These are phyloP conservation scores for Lycia hirtaria DNA, from an alignment of 2,888 invertebrate genomes.

Conservation along the genomic window DNA sequence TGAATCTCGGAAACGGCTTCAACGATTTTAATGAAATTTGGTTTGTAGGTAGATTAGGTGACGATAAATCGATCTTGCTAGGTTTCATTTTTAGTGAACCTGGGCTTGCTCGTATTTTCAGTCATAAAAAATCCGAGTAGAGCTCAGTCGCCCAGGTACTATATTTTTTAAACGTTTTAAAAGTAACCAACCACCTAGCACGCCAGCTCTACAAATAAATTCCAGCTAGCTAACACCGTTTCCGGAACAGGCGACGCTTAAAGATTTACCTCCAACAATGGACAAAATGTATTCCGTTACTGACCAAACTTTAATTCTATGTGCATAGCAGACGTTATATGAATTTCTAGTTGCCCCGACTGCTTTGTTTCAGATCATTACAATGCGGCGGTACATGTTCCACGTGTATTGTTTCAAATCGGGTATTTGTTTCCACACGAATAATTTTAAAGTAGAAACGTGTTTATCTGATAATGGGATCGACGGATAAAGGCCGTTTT, in stretches of 20 bases:
- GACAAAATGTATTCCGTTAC: slow-evolving; percentile 59
- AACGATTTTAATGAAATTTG: too few species aligned
- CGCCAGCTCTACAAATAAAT: slow-evolving; percentile 28
- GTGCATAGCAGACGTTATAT: slow-evolving; percentile 60
- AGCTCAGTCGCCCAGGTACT: too few species aligned
- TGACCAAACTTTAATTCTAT: slow-evolving; percentile 61
- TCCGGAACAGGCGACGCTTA: slow-evolving; percentile 42
- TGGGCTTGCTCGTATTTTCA: too few species aligned
- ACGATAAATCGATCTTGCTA: too few species aligned
- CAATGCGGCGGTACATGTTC: slow-evolving; percentile 51
- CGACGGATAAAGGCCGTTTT: slow-evolving; percentile 26
- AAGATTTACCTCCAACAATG: slow-evolving; percentile 52
- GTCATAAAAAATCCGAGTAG: too few species aligned
- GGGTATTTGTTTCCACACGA: slow-evolving; percentile 32
- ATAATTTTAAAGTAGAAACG: slow-evolving; percentile 33
- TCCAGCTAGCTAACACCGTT: slow-evolving; percentile 33
- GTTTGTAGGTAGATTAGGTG: too few species aligned
- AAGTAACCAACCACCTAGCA: slow-evolving; percentile 2
- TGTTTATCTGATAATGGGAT: slow-evolving; percentile 30
- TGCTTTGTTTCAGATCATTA: slow-evolving; percentile 62
- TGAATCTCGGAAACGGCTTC: too few species aligned
- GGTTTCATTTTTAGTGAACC: too few species aligned
- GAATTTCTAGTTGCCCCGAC: slow-evolving; percentile 57
- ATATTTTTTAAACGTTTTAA: slow-evolving; percentile 14
- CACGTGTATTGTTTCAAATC: slow-evolving; percentile 44